A percentile compares a stretch with the other conserved stretches of the same genome.
Conservation (phyloP, 2,113 vertebrate genomes). For the Prionailurus bengalensis region DNA sequence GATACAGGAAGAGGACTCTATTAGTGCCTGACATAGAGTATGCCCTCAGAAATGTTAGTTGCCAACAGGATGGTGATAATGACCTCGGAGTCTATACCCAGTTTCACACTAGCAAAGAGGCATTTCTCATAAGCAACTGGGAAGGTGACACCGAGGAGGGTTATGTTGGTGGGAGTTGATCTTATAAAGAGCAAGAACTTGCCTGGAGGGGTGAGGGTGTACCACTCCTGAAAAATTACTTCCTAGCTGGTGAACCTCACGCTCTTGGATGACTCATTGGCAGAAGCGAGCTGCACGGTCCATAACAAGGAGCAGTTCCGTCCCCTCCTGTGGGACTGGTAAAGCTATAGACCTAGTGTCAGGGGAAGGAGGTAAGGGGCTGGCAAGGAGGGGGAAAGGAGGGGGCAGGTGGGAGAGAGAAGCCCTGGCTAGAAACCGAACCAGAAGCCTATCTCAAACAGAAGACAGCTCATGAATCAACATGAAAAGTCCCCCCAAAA, state of each 20-base stretch:
- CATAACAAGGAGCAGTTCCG: background rate
- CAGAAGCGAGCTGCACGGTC: background rate
- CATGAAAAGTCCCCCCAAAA: background rate
- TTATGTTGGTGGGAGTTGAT: background rate
- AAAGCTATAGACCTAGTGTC: background rate
- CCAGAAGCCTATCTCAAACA: background rate
- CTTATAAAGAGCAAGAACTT: background rate
- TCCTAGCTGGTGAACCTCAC: background rate
- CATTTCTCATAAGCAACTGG: background rate
- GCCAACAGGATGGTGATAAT: background rate
- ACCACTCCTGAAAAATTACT: background rate
- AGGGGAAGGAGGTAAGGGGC: background rate
- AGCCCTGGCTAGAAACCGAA: background rate
- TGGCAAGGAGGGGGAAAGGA: background rate
- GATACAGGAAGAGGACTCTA: background rate
- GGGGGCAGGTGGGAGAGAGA: background rate
- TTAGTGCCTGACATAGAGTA: background rate
- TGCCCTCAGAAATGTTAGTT: background rate
- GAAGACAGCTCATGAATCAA: slow-evolving; percentile 43
- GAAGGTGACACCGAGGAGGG: background rate
- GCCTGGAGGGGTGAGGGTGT: background rate
- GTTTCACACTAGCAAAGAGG: slow-evolving; percentile 7
- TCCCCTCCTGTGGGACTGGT: background rate
- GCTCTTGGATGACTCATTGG: background rate
- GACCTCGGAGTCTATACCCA: too few species aligned